phyloP scores from a whole-genome alignment of 2,888 invertebrate species.

The Cremastinae sp. region DNA sequence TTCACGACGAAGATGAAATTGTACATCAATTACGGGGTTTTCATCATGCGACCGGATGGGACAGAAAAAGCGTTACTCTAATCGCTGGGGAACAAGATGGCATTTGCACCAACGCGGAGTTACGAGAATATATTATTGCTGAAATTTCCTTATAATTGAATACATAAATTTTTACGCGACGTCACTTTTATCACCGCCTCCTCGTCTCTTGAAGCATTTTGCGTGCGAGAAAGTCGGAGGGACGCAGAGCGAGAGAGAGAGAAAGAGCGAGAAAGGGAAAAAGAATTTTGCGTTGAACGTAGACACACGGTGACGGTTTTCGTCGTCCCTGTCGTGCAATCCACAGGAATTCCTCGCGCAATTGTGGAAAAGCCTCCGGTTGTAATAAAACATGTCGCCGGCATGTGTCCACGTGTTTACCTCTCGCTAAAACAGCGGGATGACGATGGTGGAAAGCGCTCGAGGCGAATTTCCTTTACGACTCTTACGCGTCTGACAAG shows the following conservation, averaged over 20 bases:
- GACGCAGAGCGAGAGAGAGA: background rate
- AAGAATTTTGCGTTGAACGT: constrained; percentile 23
- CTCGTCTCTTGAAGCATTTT: constrained; percentile 27
- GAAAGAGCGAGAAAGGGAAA: background rate
- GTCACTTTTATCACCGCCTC: constrained; percentile 46
- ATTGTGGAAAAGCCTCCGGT: constrained; percentile 62
- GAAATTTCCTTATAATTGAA: constrained; percentile 52
- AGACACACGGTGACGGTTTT: constrained; percentile 31
- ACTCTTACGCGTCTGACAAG: constrained; percentile 50
- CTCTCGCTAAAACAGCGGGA: constrained; percentile 45
- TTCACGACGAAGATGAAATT: too few species aligned
- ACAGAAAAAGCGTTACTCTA: background rate
- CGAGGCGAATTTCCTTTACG: constrained; percentile 51
- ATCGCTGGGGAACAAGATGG: constrained; percentile 2
- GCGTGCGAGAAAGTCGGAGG: background rate
- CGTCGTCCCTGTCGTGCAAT: constrained; percentile 52
- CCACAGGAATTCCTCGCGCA: constrained; percentile 59
- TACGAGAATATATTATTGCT: constrained; percentile 12
- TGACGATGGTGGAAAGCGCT: constrained; percentile 45
- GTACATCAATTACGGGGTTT: too few species aligned
- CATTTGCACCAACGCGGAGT: background rate
- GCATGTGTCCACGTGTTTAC: constrained; percentile 63
- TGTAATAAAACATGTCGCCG: constrained; percentile 66
- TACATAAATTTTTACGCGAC: constrained; percentile 53
- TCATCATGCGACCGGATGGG: too few species aligned